Base-by-base conservation (phyloP, 2,113 vertebrate species). In the Scartelaos histophorus region DNA sequence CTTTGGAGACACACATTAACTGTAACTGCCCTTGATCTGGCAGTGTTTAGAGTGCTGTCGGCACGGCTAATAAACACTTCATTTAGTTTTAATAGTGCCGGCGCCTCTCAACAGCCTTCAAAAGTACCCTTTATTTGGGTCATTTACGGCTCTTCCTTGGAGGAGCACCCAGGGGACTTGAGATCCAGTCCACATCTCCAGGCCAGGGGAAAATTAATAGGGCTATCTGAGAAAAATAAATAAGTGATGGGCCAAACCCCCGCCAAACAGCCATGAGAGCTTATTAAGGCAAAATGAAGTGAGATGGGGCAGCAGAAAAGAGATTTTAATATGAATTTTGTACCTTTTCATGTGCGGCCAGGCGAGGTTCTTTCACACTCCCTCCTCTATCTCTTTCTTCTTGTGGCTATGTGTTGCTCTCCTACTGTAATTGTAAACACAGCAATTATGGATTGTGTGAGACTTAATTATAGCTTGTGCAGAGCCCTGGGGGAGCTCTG, bases 11-110 rank as follows among this genome's bases (percentile, higher is more conserved):
- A 87, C 85, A 90, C 90, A 91, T 93, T 93, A 93, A 92, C 89
- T 92, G 91, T 93, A 94, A 92, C 92, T 89, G 92, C 86, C 91
- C 93, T 93, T 93, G 93, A 94, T 94, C 90, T 90, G 89, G 74
- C 86, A 77, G 86, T 88, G 91, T 91, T 91, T 91, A 91, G 93
- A 89, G 87, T 79, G 90, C 92, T 92, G 92, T 92, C 88, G 90
- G 93, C 92, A 92, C 80, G 91, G 88, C 93, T 94, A 94, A 94
- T 94, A 93, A 94, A 94, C 93, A 94, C 92, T 93, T 94, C 92
- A 91, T 93, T 94, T 93, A 92, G 90, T 93, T 94, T 93, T 93
- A 94, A 94, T 94, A 92, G 90, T 90, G 91, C 87, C 84, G 84
- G 88, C 87, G 90, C 91, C 91, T 91, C 91, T 86, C 84, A 60